phyloP scores from a whole-genome alignment of 2,797 vertebrate species.

The Mus spretus region DNA sequence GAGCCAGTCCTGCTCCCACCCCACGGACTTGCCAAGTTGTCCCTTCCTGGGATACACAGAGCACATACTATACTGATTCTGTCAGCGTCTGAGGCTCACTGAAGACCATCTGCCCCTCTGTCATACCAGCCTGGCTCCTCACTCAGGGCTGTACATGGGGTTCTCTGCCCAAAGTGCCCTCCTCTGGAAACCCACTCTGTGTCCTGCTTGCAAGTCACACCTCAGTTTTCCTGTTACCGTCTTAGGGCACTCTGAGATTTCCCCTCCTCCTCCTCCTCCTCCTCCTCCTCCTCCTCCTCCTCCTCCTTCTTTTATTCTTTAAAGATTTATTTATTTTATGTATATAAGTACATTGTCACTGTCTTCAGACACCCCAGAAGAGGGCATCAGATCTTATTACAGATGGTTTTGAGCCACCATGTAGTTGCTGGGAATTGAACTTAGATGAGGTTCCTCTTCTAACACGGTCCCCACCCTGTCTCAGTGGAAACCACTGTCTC shows the following conservation, averaged over 20 bases:
- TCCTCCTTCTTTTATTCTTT: too few relatives aligned
- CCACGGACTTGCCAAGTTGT: not conserved
- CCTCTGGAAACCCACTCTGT: not conserved
- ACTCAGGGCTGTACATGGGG: not conserved
- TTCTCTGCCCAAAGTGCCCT: not conserved
- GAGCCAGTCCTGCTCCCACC: not conserved
- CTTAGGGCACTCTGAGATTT: not conserved
- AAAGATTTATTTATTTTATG: too few relatives aligned
- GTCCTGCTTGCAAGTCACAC: not conserved
- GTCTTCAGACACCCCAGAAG: too few relatives aligned
- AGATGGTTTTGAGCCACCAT: too few relatives aligned
- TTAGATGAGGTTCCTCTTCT: not conserved
- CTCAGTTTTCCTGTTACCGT: not conserved
- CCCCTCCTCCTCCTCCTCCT: too few relatives aligned
- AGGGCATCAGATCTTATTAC: too few relatives aligned
- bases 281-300: too few relatives aligned
- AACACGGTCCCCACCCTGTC: not conserved
- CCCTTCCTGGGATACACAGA: too few relatives aligned
- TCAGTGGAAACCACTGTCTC: not conserved
- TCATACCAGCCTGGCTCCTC: not conserved
- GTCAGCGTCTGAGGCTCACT: not conserved
- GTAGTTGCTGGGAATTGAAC: too few relatives aligned
- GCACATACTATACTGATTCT: not conserved
- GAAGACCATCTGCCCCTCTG: accelerated
- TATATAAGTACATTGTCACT: too few relatives aligned